phyloP scores from a whole-genome alignment of 2,113 vertebrate species.

The Egretta garzetta region DNA sequence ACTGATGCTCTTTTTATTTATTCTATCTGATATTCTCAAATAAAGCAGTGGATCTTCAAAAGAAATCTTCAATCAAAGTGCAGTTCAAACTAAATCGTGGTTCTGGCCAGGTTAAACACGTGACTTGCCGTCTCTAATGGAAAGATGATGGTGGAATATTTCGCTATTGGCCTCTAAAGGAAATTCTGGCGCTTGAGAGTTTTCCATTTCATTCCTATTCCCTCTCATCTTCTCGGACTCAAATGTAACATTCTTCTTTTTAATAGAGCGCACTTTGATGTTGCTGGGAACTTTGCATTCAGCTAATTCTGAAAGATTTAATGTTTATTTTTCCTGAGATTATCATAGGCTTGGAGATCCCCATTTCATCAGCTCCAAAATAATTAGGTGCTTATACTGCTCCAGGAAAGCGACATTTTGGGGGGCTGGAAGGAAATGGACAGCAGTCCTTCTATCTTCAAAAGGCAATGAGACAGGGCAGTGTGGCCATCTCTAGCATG shows the following conservation, averaged over 20 bases:
- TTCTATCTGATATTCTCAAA: conserved; percentile 27
- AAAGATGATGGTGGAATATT: neutral
- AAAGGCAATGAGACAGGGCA: neutral
- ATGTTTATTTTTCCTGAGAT: neutral
- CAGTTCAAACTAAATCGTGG: neutral
- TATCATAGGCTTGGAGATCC: neutral
- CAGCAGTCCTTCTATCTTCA: neutral
- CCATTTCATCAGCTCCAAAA: neutral
- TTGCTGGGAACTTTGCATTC: neutral
- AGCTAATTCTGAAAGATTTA: neutral
- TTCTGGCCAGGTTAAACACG: neutral
- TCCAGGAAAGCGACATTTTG: neutral
- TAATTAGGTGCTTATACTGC: neutral
- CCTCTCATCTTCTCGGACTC: neutral
- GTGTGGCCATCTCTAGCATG: accelerated
- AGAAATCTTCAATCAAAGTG: neutral
- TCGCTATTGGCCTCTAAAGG: neutral
- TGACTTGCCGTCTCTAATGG: neutral
- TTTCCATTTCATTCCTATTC: neutral
- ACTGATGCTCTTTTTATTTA: neutral
- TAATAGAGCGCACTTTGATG: neutral
- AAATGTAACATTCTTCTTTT: neutral
- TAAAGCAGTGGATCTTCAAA: neutral
- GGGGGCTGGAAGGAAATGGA: neutral
- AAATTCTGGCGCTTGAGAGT: neutral